Evolutionary conservation across 1,140 invertebrate genomes (phyloP).

Genomic region (Drosophila azteca): DNA sequence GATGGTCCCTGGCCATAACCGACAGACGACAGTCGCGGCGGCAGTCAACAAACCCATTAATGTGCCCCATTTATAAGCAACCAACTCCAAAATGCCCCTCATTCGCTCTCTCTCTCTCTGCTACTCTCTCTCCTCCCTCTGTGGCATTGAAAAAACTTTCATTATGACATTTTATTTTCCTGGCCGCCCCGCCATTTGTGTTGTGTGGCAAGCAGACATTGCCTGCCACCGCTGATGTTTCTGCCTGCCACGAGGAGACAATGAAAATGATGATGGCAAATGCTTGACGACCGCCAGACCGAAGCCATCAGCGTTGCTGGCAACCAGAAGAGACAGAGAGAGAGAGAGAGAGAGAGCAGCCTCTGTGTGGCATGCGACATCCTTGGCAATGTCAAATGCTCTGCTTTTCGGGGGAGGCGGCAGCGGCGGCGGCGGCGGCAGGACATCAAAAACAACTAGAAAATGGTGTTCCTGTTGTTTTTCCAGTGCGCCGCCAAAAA

Average conservation of each 20-base stretch:
- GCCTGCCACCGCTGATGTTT: slow-evolving; percentile 19
- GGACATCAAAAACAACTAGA: slow-evolving; percentile 39
- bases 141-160: slow-evolving; percentile 57
- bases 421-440: slow-evolving; percentile 20
- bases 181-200: slow-evolving; percentile 59
- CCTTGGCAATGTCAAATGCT: slow-evolving; percentile 21
- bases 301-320: slow-evolving; percentile 33
- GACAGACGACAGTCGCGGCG: slow-evolving; percentile 26
- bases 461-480: slow-evolving; percentile 47
- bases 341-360: too few relatives aligned
- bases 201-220: slow-evolving; percentile 17
- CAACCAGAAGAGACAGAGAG: slow-evolving; percentile 2
- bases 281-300: slow-evolving; percentile 35
- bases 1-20: slow-evolving; percentile 24
- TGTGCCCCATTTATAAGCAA: slow-evolving; percentile 68
- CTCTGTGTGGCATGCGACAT: slow-evolving; percentile 1
- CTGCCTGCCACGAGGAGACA: slow-evolving; percentile 51
- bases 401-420: slow-evolving; percentile 2
- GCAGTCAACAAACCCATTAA: slow-evolving; percentile 81
- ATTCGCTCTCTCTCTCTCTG: not conserved
- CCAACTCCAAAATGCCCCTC: slow-evolving; percentile 19
- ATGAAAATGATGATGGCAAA: slow-evolving; percentile 45
- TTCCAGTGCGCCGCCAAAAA: slow-evolving; percentile 20
- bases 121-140: slow-evolving; percentile 3
- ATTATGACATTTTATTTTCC: slow-evolving; percentile 79